Percentiles rank a stretch among this genome's conserved stretches.
Conservation (phyloP, 2,797 vertebrate genomes). For the Danio tinwini region DNA sequence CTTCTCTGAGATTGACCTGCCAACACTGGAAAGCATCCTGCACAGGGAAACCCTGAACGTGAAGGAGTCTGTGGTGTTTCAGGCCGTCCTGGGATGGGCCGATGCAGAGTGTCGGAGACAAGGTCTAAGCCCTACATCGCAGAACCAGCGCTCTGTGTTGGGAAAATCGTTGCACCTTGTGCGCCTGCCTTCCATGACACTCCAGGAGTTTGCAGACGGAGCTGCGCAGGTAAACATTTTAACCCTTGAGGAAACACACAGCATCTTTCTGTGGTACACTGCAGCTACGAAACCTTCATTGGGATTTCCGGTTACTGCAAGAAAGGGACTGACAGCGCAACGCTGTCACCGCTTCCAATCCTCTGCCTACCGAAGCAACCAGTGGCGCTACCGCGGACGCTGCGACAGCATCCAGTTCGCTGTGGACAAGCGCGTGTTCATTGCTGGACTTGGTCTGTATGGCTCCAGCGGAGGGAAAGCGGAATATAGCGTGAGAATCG, state of each 20-base stretch:
- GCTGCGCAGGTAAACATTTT: slow-evolving; percentile 93
- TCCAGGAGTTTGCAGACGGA: slow-evolving; percentile 95
- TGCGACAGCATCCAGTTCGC: slow-evolving; percentile 99
- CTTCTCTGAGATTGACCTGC: slow-evolving; percentile 93
- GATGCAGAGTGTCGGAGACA: slow-evolving; percentile 90
- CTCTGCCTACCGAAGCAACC: slow-evolving; percentile 94
- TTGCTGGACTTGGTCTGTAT: slow-evolving; percentile 92
- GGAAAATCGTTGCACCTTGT: slow-evolving; percentile 91
- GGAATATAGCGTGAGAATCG: slow-evolving; percentile 91
- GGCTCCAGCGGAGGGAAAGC: slow-evolving; percentile 93
- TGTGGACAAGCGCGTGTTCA: slow-evolving; percentile 92
- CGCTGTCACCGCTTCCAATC: slow-evolving; percentile 95
- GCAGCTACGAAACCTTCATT: slow-evolving; percentile 90
- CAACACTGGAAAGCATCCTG: slow-evolving; percentile 91
- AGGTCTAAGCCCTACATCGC: slow-evolving; percentile 78
- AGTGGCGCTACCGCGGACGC: slow-evolving; percentile 96
- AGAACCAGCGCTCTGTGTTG: slow-evolving; percentile 85
- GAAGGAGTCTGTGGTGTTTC: slow-evolving; percentile 92
- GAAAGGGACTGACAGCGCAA: slow-evolving; percentile 87
- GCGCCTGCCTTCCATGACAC: slow-evolving; percentile 91
- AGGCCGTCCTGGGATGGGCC: slow-evolving; percentile 91
- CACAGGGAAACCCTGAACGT: slow-evolving; percentile 91
- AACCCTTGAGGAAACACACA: slow-evolving; percentile 93
- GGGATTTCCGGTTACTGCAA: slow-evolving; percentile 84
- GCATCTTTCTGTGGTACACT: slow-evolving; percentile 97